A percentile compares a stretch with the other conserved stretches of the same genome.
Evolutionary conservation across 1,140 invertebrate genomes (phyloP).

Genomic region (Latrodectus geometricus): DNA sequence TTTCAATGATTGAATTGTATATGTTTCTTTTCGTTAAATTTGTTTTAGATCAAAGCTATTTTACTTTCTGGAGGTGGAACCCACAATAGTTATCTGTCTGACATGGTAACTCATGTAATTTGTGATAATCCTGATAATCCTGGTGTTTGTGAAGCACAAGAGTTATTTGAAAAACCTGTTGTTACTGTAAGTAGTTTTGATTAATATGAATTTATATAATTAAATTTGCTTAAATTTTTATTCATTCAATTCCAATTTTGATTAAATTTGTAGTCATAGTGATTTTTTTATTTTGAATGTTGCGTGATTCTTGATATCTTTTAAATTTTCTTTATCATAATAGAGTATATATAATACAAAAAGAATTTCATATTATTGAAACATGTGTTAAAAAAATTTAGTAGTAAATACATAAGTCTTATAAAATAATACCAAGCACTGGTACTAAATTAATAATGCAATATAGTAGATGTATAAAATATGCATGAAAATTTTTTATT

Average conservation of each 20-base stretch:
- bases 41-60: constrained; percentile 78
- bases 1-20: too few species aligned
- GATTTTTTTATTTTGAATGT: not conserved
- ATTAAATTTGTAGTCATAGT: not conserved
- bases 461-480: too few species aligned
- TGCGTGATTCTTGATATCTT: not conserved
- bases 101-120: constrained; percentile 90
- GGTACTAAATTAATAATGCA: too few species aligned
- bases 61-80: constrained; percentile 86
- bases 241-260: constrained; percentile 5
- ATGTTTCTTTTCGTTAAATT: too few species aligned
- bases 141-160: constrained; percentile 85
- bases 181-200: constrained; percentile 75
- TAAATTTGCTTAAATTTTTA: not conserved
- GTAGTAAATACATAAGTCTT: too few species aligned
- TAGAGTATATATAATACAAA: too few species aligned
- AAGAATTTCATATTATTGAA: too few species aligned
- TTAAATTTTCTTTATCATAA: not conserved
- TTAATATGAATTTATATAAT: constrained; percentile 17
- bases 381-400: too few species aligned
- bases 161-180: constrained; percentile 90
- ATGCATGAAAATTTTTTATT: too few species aligned
- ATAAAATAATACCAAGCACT: too few species aligned
- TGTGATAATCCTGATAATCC: constrained; percentile 83
- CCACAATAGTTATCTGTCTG: constrained; percentile 83